Conservation (phyloP, 2,888 invertebrate genomes). For the Crossocerus cetratus region DNA sequence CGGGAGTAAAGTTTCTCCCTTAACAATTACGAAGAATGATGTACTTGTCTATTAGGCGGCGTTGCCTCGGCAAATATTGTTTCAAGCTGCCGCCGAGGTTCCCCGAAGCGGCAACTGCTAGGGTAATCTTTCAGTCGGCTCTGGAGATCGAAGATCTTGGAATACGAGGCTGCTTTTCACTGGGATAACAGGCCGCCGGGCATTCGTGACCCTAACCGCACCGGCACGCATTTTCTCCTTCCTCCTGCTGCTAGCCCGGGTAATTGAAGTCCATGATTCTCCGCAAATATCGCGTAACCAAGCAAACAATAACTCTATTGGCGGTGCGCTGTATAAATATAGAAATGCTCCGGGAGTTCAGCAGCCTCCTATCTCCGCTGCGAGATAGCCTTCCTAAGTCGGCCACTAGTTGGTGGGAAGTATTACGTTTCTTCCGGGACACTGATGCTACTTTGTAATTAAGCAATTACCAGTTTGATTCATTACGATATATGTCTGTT, state of each 20-base stretch:
- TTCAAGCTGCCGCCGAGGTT: conserved; percentile 37
- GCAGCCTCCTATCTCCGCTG: too few relatives aligned
- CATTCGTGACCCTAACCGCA: conserved; percentile 52
- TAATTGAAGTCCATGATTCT: conserved; percentile 64
- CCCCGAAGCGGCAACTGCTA: neutral
- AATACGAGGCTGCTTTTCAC: conserved; percentile 60
- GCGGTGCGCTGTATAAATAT: conserved; percentile 29
- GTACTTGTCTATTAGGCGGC: conserved; percentile 38
- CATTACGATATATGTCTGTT: too few relatives aligned
- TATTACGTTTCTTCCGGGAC: too few relatives aligned
- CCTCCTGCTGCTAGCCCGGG: conserved; percentile 44
- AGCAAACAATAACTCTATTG: conserved; percentile 43
- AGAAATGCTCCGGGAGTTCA: neutral
- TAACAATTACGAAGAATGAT: conserved; percentile 25
- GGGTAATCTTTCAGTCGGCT: conserved; percentile 46
- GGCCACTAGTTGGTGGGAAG: too few relatives aligned
- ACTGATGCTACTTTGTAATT: too few relatives aligned
- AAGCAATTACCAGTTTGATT: too few relatives aligned
- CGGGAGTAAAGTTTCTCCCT: neutral
- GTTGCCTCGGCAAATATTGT: conserved; percentile 49
- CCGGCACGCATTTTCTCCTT: conserved; percentile 45
- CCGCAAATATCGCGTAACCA: conserved; percentile 61
- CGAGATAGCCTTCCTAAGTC: too few relatives aligned
- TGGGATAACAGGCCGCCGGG: conserved; percentile 65
- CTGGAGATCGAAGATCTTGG: conserved; percentile 57